Base-by-base conservation (phyloP, 2,888 invertebrate species). In the Ennomos erosarius region DNA sequence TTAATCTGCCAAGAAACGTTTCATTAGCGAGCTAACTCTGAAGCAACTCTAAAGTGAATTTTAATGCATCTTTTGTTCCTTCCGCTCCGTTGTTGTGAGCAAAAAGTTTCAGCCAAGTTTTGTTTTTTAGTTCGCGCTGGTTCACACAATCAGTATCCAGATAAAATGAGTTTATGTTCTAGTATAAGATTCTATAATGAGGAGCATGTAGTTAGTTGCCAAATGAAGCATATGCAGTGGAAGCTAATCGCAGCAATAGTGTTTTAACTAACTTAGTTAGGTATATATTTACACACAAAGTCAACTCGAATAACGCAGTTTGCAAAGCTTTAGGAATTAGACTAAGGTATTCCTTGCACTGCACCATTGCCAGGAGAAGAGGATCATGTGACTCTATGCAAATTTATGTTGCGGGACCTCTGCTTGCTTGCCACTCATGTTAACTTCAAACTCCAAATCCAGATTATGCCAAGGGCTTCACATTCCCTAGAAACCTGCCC, bases 31-130 rank as follows among this genome's bases (percentile, higher is more conserved):
- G 69, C 73, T 70, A 71, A 75, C 70, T 83, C 74, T 67, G 79
- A 83, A 85, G 82, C 69, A 71, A 75, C 70, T 83, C 74, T 68
- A 81, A 84, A 87, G 82, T 82, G 85, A 87, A 83, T 86, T 86
- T 87, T 85, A 87, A 87, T 85, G 85, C 83, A 82, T 78, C 81
- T 83, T 77, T 76, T 78, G 81, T 81, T 81, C 64, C 63, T 68
- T 70, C 68, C 65, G 62, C 61, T 62, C 51, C 51, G 65, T 70
- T 74, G 70, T 72, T 73, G 74, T 66, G 57, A 76, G 65, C 70
- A 71, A 76, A 74, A 78, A 75, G 70, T 60, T 76, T 64, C 6
- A 47, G 51, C 52, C 38, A 64, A 62, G 58, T 70, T 70, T 59
- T 66, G 68, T 72, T 73, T 73, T 63, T 61, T 58, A 64, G 64